Evolutionary conservation across 2,113 vertebrate genomes (phyloP).

Genomic region (Eptatretus burgeri): DNA sequence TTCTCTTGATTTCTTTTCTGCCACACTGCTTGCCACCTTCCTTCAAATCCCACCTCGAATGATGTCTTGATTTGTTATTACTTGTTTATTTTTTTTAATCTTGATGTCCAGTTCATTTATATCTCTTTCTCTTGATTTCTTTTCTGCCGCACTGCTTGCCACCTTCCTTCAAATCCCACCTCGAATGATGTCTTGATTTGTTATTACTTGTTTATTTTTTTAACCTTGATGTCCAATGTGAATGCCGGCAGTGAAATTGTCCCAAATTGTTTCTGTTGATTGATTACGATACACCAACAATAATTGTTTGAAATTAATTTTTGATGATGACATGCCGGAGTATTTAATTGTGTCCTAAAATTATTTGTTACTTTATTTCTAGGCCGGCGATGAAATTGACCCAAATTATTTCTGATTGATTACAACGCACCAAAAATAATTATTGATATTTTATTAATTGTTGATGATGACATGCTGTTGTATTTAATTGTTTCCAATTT

Average conservation of each 20-base stretch:
- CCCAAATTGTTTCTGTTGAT: not conserved
- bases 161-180: not conserved
- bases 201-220: not conserved
- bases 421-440: too few species aligned
- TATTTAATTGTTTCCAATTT: too few species aligned
- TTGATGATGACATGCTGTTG: too few species aligned
- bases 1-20: not conserved
- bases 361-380: too few species aligned
- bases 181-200: not conserved
- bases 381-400: too few species aligned
- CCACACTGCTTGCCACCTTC: not conserved
- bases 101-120: too few species aligned
- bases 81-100: not conserved
- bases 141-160: not conserved
- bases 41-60: not conserved
- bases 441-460: too few species aligned
- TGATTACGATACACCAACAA: not conserved
- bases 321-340: slow-evolving; percentile 9
- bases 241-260: not conserved
- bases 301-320: too few species aligned
- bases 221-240: not conserved
- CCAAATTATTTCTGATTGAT: too few species aligned
- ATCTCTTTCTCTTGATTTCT: not conserved
- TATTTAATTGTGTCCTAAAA: too few species aligned
- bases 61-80: not conserved